Conservation (phyloP, 2,888 invertebrate species). For the Eugnorisma glareosa region DNA sequence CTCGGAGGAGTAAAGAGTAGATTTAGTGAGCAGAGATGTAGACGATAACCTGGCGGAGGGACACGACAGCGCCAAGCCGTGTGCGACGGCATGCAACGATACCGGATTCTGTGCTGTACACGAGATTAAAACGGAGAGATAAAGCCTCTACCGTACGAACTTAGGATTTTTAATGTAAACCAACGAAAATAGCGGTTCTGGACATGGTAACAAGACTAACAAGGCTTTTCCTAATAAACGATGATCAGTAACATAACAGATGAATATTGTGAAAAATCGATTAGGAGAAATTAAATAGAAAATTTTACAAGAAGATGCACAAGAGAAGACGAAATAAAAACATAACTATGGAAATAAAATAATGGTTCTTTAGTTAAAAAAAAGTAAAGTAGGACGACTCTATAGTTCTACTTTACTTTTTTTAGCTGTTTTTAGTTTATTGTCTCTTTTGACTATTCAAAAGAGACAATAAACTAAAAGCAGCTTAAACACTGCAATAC, state of each 20-base stretch:
- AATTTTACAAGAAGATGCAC: neutral
- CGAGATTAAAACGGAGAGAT: slow-evolving; percentile 68
- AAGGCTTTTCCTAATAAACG: neutral
- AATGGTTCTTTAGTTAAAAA: too few relatives aligned
- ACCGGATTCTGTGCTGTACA: slow-evolving; percentile 73
- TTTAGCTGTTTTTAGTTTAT: too few relatives aligned
- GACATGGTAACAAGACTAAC: too few relatives aligned
- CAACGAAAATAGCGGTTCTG: slow-evolving; percentile 17
- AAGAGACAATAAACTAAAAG: neutral
- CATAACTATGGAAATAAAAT: too few relatives aligned
- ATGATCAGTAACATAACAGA: neutral
- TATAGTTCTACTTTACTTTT: too few relatives aligned
- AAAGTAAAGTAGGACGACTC: too few relatives aligned
- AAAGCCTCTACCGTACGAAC: slow-evolving; percentile 40
- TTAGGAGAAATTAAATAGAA: neutral
- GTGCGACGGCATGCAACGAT: slow-evolving; percentile 88
- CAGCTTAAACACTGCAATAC: neutral
- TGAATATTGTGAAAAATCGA: neutral
- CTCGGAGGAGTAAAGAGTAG: slow-evolving; percentile 22
- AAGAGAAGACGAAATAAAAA: neutral
- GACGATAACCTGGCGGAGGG: slow-evolving; percentile 63
- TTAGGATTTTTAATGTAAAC: slow-evolving; percentile 43
- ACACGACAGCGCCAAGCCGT: slow-evolving; percentile 83
- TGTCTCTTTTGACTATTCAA: neutral
- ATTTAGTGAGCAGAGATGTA: slow-evolving; percentile 45